Conservation (phyloP, 2,113 vertebrate genomes). For the Gymnorhina tibicen region DNA sequence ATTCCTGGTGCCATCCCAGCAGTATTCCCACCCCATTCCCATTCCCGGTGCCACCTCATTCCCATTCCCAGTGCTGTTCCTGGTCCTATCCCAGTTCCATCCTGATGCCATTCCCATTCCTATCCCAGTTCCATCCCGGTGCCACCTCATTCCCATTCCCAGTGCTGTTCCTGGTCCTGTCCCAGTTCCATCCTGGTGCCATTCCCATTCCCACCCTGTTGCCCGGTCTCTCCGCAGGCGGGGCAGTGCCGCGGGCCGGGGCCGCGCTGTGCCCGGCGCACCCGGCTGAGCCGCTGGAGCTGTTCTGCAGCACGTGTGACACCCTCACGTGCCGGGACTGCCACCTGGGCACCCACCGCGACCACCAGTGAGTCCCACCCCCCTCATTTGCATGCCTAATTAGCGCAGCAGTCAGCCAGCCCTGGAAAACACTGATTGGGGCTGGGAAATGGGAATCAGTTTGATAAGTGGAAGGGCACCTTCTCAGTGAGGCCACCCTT, state of each 20-base stretch:
- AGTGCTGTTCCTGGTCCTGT: no score
- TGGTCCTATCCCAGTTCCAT: not conserved
- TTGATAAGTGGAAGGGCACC: not conserved
- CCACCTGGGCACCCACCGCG: not conserved
- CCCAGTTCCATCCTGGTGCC: no score
- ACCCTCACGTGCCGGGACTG: not conserved
- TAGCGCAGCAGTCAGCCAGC: not conserved
- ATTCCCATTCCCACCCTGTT: not conserved
- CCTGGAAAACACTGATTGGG: not conserved
- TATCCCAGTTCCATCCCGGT: no score
- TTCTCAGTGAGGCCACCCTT: not conserved
- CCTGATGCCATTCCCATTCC: no score
- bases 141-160: not conserved
- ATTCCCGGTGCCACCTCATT: no score
- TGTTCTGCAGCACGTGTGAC: not conserved
- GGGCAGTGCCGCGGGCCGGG: not conserved
- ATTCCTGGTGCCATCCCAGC: no score
- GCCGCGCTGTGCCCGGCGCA: not conserved
- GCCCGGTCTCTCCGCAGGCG: not conserved
- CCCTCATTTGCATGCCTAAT: conserved; percentile 35
- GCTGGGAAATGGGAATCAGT: fast-evolving
- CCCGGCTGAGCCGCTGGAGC: not conserved
- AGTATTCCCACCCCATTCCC: no score
- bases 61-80: not conserved
- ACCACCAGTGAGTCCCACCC: not conserved